Evolutionary conservation across 1,140 invertebrate genomes (phyloP).

Genomic region (Uloborus diversus): DNA sequence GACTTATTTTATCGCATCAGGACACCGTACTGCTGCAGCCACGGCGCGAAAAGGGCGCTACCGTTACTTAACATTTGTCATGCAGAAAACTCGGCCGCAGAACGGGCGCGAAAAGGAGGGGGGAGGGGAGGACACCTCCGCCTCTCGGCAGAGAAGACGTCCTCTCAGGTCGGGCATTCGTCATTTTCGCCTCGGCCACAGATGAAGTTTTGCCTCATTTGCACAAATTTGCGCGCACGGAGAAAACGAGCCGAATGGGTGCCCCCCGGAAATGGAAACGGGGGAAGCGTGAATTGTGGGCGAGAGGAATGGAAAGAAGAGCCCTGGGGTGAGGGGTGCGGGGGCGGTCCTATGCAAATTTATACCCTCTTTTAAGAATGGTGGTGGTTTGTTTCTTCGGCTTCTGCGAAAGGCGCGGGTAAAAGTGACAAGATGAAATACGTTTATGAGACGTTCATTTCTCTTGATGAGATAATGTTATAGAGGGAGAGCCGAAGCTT

Average conservation of each 20-base stretch:
- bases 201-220: constrained; percentile 50
- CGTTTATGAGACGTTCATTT: constrained; percentile 56
- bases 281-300: constrained; percentile 24
- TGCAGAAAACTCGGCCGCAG: constrained; percentile 41
- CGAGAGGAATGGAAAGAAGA: constrained; percentile 28
- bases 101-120: not conserved
- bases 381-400: constrained; percentile 50
- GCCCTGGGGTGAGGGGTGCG: too few species aligned
- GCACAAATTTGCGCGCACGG: constrained; percentile 53
- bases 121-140: not conserved
- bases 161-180: constrained; percentile 54
- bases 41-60: constrained; percentile 33
- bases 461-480: constrained; percentile 58
- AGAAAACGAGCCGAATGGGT: not conserved
- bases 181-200: constrained; percentile 49
- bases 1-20: constrained; percentile 56
- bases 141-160: not conserved
- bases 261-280: not conserved
- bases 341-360: constrained; percentile 54
- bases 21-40: constrained; percentile 35
- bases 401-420: not conserved
- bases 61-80: constrained; percentile 56
- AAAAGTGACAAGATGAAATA: constrained; percentile 54
- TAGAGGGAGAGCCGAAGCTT: constrained; percentile 37
- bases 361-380: constrained; percentile 55